Conservation (phyloP, 1,140 invertebrate genomes). For the Pogonognathellus flavescens region DNA sequence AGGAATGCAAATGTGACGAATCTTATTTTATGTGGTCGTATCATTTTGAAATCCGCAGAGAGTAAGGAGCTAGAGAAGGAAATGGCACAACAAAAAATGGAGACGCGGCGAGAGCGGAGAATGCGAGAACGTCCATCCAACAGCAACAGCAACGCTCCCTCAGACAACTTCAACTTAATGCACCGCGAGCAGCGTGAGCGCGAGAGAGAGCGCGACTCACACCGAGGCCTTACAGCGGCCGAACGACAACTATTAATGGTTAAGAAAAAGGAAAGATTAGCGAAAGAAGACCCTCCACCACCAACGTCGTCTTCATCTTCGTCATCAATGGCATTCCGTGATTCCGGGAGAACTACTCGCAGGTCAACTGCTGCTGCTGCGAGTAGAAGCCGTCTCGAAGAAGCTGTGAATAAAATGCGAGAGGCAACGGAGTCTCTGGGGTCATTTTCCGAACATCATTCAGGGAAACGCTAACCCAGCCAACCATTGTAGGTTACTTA, state of each 20-base stretch:
- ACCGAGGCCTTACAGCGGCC: slow-evolving; percentile 62
- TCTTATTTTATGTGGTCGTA: not conserved
- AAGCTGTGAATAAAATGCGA: slow-evolving; percentile 65
- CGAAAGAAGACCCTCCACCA: slow-evolving; percentile 63
- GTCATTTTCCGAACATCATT: slow-evolving; percentile 37
- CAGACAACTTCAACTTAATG: not conserved
- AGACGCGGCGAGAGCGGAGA: slow-evolving; percentile 63
- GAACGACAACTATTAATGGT: slow-evolving; percentile 66
- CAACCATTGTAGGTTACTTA: slow-evolving; percentile 8
- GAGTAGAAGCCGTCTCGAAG: slow-evolving; percentile 61
- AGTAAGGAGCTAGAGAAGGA: slow-evolving; percentile 67
- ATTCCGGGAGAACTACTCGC: slow-evolving; percentile 61
- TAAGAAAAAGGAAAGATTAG: slow-evolving; percentile 66
- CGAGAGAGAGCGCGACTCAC: slow-evolving; percentile 30
- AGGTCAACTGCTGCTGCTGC: slow-evolving; percentile 60
- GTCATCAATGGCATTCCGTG: not conserved
- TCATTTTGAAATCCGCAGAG: slow-evolving; percentile 55
- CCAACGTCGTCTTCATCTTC: not conserved
- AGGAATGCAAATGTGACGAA: not conserved
- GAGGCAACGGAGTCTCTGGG: slow-evolving; percentile 52
- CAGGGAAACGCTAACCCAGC: slow-evolving; percentile 8
- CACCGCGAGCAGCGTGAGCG: not conserved
- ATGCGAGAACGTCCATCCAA: slow-evolving; percentile 47
- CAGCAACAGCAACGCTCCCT: not conserved
- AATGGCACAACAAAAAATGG: slow-evolving; percentile 66